These are phyloP conservation scores for Sebastolobus altivelis DNA, from an alignment of 2,797 vertebrate species.

Conservation along the genomic window DNA sequence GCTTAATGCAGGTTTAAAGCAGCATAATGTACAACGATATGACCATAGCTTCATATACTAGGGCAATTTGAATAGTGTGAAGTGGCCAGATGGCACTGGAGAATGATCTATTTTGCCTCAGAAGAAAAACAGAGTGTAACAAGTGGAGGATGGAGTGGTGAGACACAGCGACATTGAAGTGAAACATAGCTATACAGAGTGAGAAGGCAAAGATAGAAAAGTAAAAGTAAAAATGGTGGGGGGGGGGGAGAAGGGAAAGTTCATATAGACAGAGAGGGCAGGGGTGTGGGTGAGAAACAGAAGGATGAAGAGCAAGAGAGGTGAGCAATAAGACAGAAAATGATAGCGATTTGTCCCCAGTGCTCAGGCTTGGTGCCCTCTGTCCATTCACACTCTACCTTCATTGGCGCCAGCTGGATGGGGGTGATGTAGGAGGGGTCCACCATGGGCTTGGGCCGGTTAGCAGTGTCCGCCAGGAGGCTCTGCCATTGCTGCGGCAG, in stretches of 20 bases:
- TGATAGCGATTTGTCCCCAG: conserved; percentile 6
- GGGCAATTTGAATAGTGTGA: conserved; percentile 38
- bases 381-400: conserved; percentile 84
- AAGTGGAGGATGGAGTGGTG: conserved; percentile 46
- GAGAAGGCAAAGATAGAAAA: conserved; percentile 36
- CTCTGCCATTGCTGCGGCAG: conserved; percentile 99
- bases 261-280: conserved; percentile 3
- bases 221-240: conserved; percentile 4
- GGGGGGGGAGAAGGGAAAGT: background rate
- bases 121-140: conserved; percentile 45
- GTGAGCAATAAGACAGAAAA: background rate
- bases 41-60: conserved; percentile 10
- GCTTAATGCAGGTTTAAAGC: conserved; percentile 55
- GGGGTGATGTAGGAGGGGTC: conserved; percentile 99
- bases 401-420: conserved; percentile 98
- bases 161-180: conserved; percentile 38
- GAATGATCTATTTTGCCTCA: conserved; percentile 50
- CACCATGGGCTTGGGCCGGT: conserved; percentile 98
- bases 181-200: conserved; percentile 41
- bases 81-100: conserved; percentile 57
- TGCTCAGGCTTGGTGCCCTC: conserved; percentile 9
- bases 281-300: background rate
- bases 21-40: conserved; percentile 6
- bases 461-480: conserved; percentile 95
- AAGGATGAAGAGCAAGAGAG: background rate